Conservation (phyloP, 1,140 invertebrate species). For the Drosophila navojoa region DNA sequence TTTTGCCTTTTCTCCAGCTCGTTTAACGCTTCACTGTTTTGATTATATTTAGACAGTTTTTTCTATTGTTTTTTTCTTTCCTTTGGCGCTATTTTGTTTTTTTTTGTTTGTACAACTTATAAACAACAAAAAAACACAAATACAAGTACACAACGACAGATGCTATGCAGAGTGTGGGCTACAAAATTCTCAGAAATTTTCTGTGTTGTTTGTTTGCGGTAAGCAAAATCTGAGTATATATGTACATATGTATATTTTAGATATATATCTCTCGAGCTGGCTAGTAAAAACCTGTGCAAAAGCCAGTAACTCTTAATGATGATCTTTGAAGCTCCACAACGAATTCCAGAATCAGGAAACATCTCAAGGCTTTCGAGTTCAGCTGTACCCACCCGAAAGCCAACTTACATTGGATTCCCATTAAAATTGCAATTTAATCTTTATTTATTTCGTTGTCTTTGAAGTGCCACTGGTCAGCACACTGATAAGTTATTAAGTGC, state of each 20-base stretch:
- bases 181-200: conserved; percentile 10
- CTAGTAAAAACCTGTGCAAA: neutral
- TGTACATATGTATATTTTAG: too few relatives aligned
- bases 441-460: neutral
- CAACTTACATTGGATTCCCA: neutral
- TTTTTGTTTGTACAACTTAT: conserved; percentile 39
- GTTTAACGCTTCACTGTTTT: neutral
- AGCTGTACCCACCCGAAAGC: neutral
- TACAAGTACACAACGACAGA: conserved; percentile 10
- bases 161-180: conserved; percentile 23
- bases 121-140: conserved; percentile 34
- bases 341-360: neutral
- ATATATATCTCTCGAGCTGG: neutral
- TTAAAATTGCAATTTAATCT: conserved; percentile 3
- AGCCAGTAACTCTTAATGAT: conserved; percentile 9
- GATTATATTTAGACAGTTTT: conserved; percentile 22
- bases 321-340: neutral
- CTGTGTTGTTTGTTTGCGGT: conserved; percentile 11
- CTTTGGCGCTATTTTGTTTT: neutral
- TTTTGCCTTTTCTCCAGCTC: neutral
- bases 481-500: conserved; percentile 7
- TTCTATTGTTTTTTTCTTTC: conserved; percentile 1
- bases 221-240: neutral
- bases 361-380: neutral
- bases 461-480: neutral